Conservation (phyloP, 2,113 vertebrate species). For the Herpetotheres cachinnans region DNA sequence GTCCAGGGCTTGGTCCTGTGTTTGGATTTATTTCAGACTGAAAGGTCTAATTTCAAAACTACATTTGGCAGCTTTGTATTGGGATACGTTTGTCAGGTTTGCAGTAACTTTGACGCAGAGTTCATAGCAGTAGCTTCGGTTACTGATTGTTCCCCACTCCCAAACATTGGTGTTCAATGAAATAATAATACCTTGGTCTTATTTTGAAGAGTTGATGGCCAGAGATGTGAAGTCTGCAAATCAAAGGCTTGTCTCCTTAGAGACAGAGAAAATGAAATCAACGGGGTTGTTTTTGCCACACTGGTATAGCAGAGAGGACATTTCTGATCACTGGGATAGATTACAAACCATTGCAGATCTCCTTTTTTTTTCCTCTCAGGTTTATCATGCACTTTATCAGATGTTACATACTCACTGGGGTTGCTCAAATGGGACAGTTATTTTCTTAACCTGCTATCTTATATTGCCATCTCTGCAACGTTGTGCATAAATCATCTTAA, state of each 20-base stretch:
- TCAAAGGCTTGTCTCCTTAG: neutral
- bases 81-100: neutral
- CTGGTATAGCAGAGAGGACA: neutral
- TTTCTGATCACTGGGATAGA: neutral
- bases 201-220: neutral
- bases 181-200: neutral
- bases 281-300: neutral
- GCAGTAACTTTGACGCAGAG: neutral
- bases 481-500: neutral
- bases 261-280: neutral
- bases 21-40: neutral
- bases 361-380: neutral
- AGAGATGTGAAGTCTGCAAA: neutral
- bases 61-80: neutral
- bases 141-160: neutral
- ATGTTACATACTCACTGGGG: neutral
- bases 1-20: neutral
- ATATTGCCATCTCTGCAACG: neutral
- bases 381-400: conserved; percentile 50
- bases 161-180: neutral
- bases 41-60: neutral
- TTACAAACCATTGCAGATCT: neutral
- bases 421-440: neutral
- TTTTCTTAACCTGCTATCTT: conserved; percentile 31
- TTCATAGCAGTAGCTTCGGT: neutral